Conservation (phyloP, 2,797 vertebrate genomes). For the Anas bahamensis region DNA sequence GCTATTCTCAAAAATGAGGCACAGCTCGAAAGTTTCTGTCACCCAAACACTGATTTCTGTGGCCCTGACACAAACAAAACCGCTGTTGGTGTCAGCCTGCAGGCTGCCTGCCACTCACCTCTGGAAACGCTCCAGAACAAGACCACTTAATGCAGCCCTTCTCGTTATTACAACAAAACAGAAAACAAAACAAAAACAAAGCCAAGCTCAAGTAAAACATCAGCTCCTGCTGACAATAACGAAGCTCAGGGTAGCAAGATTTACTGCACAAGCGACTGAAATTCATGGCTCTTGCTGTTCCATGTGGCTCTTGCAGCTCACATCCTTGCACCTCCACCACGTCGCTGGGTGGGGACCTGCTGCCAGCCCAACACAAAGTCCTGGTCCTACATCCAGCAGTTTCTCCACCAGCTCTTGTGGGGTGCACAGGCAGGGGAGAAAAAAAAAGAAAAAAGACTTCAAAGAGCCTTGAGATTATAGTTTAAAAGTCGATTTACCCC, state of each 20-base stretch:
- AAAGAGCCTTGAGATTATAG: not conserved
- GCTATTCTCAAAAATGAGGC: not conserved
- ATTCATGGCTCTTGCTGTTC: not conserved
- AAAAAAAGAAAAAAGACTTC: not conserved
- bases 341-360: not conserved
- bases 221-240: not conserved
- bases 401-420: not conserved
- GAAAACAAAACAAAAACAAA: too few relatives aligned
- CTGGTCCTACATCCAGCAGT: not conserved
- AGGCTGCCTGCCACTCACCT: not conserved
- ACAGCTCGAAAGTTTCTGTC: not conserved
- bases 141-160: not conserved
- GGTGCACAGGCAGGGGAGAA: not conserved
- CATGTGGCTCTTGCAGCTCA: not conserved
- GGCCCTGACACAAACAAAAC: not conserved
- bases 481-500: not conserved
- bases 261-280: not conserved
- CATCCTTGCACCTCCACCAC: not conserved
- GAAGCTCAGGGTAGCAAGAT: not conserved
- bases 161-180: not conserved
- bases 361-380: not conserved
- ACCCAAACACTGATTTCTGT: not conserved
- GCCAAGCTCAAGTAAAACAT: not conserved
- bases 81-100: not conserved
- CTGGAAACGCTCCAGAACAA: not conserved